Evolutionary conservation across 2,797 vertebrate species (phyloP).

Genomic region (Sebastes steindachneri): DNA sequence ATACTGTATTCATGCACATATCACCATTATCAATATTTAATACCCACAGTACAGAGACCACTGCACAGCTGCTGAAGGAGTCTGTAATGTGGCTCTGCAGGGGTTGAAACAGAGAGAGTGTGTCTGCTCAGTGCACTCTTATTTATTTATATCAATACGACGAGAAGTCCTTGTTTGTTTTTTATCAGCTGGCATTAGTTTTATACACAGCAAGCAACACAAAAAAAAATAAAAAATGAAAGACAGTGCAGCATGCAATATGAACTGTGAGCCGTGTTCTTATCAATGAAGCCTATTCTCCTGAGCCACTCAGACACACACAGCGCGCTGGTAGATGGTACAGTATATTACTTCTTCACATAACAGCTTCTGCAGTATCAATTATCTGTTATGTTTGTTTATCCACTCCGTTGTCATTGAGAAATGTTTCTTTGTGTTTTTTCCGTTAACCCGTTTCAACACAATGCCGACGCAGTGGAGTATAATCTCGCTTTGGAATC

Average conservation of each 20-base stretch:
- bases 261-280: constrained; percentile 36
- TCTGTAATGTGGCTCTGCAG: constrained; percentile 41
- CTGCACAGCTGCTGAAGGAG: constrained; percentile 56
- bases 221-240: constrained; percentile 20
- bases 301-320: constrained; percentile 3
- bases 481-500: not conserved
- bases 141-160: constrained; percentile 45
- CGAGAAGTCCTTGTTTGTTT: constrained; percentile 36
- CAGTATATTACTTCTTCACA: not conserved
- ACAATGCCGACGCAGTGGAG: not conserved
- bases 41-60: constrained; percentile 35
- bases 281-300: constrained; percentile 47
- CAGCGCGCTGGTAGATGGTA: not conserved
- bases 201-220: constrained; percentile 26
- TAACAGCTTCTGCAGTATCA: not conserved
- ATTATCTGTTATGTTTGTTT: not conserved
- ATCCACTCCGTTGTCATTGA: not conserved
- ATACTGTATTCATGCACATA: constrained; percentile 51
- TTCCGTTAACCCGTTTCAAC: not conserved
- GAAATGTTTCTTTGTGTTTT: constrained; percentile 2
- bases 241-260: constrained; percentile 37
- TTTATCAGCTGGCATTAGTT: constrained; percentile 42
- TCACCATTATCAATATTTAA: constrained; percentile 74
- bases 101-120: constrained; percentile 17
- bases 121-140: constrained; percentile 5